Evolutionary conservation across 2,888 invertebrate species (phyloP).

Genomic region (Pyrrhosoma nymphula): DNA sequence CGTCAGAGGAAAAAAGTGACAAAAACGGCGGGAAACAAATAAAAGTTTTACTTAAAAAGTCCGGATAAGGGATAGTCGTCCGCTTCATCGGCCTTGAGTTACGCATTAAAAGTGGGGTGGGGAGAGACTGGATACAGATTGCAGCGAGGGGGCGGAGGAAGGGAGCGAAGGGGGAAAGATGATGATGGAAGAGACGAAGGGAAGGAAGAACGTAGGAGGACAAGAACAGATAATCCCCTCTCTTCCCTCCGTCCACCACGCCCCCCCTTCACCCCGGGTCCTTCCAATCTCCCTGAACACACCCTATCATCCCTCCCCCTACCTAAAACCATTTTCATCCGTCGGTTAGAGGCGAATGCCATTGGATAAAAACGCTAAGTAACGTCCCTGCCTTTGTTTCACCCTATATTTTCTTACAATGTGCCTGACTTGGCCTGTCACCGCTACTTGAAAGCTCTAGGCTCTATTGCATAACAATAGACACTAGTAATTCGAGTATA

Average conservation of each 20-base stretch:
- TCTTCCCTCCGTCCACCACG: not conserved
- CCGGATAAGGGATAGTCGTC: not conserved
- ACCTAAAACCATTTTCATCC: not conserved
- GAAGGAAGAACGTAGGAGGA: not conserved
- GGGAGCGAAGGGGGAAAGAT: no score
- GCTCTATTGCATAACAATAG: no score
- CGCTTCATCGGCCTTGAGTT: not conserved
- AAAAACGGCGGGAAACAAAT: constrained; percentile 59
- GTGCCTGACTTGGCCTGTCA: no score
- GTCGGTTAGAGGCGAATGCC: not conserved
- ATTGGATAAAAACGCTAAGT: not conserved
- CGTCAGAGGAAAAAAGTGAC: constrained; percentile 46
- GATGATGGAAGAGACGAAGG: not conserved
- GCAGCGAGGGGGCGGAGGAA: not conserved
- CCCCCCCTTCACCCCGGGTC: not conserved
- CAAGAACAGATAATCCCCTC: not conserved
- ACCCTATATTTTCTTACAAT: no score
- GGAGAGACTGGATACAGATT: not conserved
- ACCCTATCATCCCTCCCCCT: not conserved
- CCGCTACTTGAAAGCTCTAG: no score
- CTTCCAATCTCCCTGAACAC: not conserved
- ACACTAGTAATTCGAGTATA: no score
- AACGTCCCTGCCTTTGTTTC: not conserved
- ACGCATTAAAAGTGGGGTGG: constrained; percentile 22
- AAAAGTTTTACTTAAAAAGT: constrained; percentile 42